Evolutionary conservation across 2,113 vertebrate species (phyloP).

Genomic region (Poeciliopsis occidentalis): DNA sequence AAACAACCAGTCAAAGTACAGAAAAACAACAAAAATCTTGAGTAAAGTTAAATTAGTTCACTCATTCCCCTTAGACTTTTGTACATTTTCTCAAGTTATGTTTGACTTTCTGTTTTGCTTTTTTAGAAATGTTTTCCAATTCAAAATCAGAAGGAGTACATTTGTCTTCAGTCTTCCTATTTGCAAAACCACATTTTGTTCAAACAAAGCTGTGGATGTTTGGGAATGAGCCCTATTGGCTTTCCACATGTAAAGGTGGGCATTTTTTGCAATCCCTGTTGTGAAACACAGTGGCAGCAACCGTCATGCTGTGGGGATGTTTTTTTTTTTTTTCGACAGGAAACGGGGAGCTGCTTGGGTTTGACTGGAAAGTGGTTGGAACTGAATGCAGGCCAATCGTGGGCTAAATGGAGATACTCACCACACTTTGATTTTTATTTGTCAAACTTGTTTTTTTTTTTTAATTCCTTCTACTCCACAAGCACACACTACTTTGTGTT

Average conservation of each 20-base stretch:
- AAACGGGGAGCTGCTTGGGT: not conserved
- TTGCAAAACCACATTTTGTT: no score
- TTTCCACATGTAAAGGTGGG: not conserved
- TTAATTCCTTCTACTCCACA: not conserved
- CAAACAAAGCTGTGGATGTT: not conserved
- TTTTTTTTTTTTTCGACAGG: not conserved
- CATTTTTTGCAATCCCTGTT: not conserved
- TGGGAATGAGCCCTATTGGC: not conserved
- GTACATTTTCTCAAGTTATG: no score
- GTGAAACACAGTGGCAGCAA: not conserved
- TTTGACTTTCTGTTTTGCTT: no score
- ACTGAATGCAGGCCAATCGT: no score
- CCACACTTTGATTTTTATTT: not conserved
- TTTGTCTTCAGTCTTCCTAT: no score
- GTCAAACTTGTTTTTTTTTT: not conserved
- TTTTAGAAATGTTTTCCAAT: no score
- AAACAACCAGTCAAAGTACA: slow-evolving; percentile 2
- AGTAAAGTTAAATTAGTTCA: not conserved
- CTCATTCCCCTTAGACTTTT: not conserved
- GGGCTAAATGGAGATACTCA: not conserved
- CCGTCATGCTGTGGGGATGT: not conserved
- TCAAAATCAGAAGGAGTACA: no score
- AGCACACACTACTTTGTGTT: not conserved
- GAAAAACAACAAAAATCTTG: not conserved
- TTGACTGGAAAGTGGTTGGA: not conserved